Evolutionary conservation across 1,140 invertebrate species (phyloP).

Genomic region (Caenorhabditis brenneri): DNA sequence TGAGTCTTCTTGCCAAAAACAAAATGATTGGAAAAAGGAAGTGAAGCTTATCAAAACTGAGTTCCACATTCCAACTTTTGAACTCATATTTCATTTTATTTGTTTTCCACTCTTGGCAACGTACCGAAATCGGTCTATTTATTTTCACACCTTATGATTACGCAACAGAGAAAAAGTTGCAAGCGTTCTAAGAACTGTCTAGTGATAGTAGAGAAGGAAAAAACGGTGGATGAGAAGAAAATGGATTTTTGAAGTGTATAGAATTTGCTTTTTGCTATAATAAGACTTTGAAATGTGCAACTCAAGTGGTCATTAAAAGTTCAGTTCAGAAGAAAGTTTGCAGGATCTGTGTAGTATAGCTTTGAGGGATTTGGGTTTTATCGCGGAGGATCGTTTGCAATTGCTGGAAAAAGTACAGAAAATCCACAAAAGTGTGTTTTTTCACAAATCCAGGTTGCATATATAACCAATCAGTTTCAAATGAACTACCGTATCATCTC

Average conservation of each 20-base stretch:
- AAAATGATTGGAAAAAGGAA: neutral
- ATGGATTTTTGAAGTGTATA: neutral
- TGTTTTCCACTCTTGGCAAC: neutral
- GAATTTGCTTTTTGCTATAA: neutral
- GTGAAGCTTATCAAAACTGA: neutral
- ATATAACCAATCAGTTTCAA: too few species aligned
- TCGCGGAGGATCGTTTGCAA: too few species aligned
- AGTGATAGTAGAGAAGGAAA: neutral
- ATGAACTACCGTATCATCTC: too few species aligned
- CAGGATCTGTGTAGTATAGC: too few species aligned
- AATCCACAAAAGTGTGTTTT: too few species aligned
- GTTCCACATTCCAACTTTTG: neutral
- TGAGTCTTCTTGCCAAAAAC: too few species aligned
- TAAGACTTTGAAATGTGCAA: neutral
- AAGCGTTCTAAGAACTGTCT: constrained; percentile 33
- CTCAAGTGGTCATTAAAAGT: too few species aligned
- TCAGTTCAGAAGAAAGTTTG: too few species aligned
- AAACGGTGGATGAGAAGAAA: too few species aligned
- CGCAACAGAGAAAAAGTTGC: constrained; percentile 23
- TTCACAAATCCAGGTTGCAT: too few species aligned
- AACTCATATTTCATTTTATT: constrained; percentile 11
- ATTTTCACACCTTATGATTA: constrained; percentile 35
- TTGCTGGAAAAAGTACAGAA: too few species aligned
- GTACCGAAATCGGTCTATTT: neutral
- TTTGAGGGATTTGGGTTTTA: too few species aligned